Conservation (phyloP, 2,888 invertebrate species). For the Slavum lentiscoides region DNA sequence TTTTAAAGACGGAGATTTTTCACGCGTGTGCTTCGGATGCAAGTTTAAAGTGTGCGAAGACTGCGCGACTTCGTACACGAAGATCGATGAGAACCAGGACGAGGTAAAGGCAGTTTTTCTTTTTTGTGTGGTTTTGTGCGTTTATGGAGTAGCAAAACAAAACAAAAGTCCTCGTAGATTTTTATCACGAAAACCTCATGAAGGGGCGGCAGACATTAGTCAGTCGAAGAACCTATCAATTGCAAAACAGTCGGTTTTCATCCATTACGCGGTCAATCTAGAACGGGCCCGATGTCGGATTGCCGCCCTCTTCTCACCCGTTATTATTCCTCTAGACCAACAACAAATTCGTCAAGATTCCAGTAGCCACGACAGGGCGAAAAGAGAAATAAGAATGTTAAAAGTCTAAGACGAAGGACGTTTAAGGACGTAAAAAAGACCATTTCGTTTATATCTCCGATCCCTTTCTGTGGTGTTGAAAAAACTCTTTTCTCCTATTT, state of each 20-base stretch:
- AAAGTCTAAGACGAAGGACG: neutral
- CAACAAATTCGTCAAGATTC: slow-evolving; percentile 46
- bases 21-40: slow-evolving; percentile 85
- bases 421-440: slow-evolving; percentile 29
- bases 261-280: slow-evolving; percentile 48
- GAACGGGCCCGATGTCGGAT: slow-evolving; percentile 20
- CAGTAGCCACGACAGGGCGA: neutral
- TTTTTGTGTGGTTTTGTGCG: neutral
- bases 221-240: slow-evolving; percentile 20
- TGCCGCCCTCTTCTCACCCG: slow-evolving; percentile 7
- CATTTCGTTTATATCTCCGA: slow-evolving; percentile 42
- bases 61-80: slow-evolving; percentile 84
- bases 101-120: slow-evolving; percentile 65
- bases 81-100: slow-evolving; percentile 80
- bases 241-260: slow-evolving; percentile 41
- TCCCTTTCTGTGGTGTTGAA: slow-evolving; percentile 28
- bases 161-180: slow-evolving; percentile 14
- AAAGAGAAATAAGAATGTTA: slow-evolving; percentile 23
- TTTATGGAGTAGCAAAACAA: neutral
- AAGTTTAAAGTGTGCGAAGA: slow-evolving; percentile 90
- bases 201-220: slow-evolving; percentile 8
- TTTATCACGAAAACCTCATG: slow-evolving; percentile 16
- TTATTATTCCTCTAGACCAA: slow-evolving; percentile 9
- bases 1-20: slow-evolving; percentile 85
- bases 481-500: slow-evolving; percentile 37